phyloP scores from a whole-genome alignment of 2,797 vertebrate species.

The Orestias chungarensis region DNA sequence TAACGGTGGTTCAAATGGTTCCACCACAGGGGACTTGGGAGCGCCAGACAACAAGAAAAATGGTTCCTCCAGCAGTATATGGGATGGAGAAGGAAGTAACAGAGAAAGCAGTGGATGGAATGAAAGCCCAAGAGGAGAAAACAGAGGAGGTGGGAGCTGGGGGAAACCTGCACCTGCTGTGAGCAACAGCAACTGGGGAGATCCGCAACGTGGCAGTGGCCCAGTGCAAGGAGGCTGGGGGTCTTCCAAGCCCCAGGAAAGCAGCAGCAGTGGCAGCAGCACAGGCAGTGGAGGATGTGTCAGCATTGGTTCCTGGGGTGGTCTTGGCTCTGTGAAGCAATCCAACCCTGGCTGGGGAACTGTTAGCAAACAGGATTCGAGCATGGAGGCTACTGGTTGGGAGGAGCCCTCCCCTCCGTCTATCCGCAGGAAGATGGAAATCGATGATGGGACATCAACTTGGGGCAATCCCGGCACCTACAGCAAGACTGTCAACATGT shows the following conservation, averaged over 20 bases:
- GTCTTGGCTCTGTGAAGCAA: constrained; percentile 91
- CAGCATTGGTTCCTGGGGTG: constrained; percentile 86
- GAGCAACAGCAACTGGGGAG: constrained; percentile 80
- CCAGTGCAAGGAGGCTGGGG: constrained; percentile 86
- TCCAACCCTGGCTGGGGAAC: constrained; percentile 84
- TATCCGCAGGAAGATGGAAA: constrained; percentile 97
- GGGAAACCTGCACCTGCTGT: constrained; percentile 65
- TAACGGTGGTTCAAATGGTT: constrained; percentile 81
- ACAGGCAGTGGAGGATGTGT: constrained; percentile 72
- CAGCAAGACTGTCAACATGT: constrained; percentile 95
- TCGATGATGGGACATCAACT: constrained; percentile 97
- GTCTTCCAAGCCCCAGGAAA: constrained; percentile 90
- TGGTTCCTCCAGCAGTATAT: constrained; percentile 82
- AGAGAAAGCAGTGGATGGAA: constrained; percentile 89
- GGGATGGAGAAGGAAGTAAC: constrained; percentile 88
- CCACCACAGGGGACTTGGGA: constrained; percentile 85
- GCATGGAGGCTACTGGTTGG: constrained; percentile 92
- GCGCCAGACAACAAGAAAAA: constrained; percentile 90
- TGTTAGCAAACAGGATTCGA: constrained; percentile 78
- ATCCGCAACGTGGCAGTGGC: constrained; percentile 79
- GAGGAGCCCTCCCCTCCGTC: constrained; percentile 97
- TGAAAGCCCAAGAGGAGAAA: constrained; percentile 86
- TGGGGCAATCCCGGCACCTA: constrained; percentile 93
- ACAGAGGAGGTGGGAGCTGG: constrained; percentile 75
- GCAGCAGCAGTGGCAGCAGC: constrained; percentile 72